These are phyloP conservation scores for Bombus confusus DNA, from an alignment of 1,140 invertebrate genomes.

Conservation along the genomic window DNA sequence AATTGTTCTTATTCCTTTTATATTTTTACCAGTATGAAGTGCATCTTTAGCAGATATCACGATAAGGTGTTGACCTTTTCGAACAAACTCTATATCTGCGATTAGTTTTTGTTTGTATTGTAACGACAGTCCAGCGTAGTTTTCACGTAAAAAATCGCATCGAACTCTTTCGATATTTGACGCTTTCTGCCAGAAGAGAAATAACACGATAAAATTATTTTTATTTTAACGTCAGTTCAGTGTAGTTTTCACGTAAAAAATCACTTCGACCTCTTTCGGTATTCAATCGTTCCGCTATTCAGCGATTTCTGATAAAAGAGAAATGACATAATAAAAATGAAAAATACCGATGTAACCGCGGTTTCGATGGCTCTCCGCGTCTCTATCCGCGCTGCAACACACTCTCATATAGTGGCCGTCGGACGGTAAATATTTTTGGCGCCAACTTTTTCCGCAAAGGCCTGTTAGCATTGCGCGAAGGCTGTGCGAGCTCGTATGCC, in stretches of 20 bases:
- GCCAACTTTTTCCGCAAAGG: conserved; percentile 73
- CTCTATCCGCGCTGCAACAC: conserved; percentile 50
- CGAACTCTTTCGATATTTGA: too few relatives aligned
- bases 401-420: conserved; percentile 61
- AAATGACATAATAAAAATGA: neutral
- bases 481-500: conserved; percentile 51
- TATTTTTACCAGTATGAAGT: neutral
- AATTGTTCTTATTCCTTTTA: neutral
- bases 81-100: neutral
- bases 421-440: conserved; percentile 77
- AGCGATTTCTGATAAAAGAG: neutral
- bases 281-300: too few relatives aligned
- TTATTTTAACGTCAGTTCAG: too few relatives aligned
- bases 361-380: conserved; percentile 23
- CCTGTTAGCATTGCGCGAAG: conserved; percentile 69
- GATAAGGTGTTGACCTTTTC: conserved; percentile 30
- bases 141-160: too few relatives aligned
- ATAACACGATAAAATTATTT: too few relatives aligned
- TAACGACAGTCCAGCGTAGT: too few relatives aligned
- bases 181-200: too few relatives aligned
- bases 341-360: neutral
- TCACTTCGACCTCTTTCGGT: too few relatives aligned
- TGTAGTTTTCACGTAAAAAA: too few relatives aligned
- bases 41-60: neutral
- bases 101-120: too few relatives aligned